Evolutionary conservation across 2,888 invertebrate genomes (phyloP).

Genomic region (Diachrysia chrysitis): DNA sequence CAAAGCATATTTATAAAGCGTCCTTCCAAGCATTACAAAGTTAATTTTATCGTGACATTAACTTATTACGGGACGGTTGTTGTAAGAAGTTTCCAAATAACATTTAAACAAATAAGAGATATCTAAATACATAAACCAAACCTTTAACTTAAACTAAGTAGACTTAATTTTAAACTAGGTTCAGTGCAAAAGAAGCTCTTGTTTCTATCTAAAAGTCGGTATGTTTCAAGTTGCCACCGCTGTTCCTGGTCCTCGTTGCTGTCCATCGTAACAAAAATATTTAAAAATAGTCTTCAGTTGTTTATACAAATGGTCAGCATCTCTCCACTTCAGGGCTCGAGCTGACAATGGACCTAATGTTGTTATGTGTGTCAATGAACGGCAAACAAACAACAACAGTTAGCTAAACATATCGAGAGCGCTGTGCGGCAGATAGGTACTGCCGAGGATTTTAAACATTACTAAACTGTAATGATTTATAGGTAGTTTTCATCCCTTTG

Average conservation of each 20-base stretch:
- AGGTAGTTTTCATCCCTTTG: neutral
- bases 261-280: neutral
- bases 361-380: conserved; percentile 46
- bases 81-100: no score
- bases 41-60: no score
- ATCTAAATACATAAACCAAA: neutral
- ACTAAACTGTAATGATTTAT: neutral
- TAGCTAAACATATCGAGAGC: conserved; percentile 20
- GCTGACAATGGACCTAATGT: conserved; percentile 43
- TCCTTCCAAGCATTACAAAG: no score
- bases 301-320: conserved; percentile 39
- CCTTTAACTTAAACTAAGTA: no score
- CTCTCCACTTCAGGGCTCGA: conserved; percentile 17
- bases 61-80: no score
- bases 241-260: neutral
- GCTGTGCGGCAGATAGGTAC: no score
- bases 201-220: neutral
- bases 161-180: no score
- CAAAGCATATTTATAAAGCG: no score
- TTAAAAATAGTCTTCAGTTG: conserved; percentile 8
- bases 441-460: conserved; percentile 9
- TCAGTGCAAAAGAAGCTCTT: neutral
- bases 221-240: neutral
- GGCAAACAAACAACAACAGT: conserved; percentile 44
- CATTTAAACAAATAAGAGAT: neutral